Evolutionary conservation across 1,140 invertebrate genomes (phyloP), one percentile per base, ranked within the genome.

Genomic region (Lasioglossum albipes): DNA sequence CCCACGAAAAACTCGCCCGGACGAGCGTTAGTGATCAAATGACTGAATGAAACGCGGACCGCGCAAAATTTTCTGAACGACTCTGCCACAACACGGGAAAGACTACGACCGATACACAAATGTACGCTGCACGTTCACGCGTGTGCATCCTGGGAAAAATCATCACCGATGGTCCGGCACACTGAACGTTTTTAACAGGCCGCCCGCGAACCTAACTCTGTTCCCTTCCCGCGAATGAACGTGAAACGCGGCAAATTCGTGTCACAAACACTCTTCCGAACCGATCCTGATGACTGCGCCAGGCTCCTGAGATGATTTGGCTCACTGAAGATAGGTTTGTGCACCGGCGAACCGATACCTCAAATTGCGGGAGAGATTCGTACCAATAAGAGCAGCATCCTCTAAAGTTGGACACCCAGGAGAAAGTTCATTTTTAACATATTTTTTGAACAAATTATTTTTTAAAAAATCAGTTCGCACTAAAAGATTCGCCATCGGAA

Each of bases 1-100:
- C 18, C 12, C 52, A 57, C 45, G 22, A n/a, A 67, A 83, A 81
- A 82, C 83, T 52, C 79, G 79, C 74, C 62, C 74, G 54, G 67
- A 89, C 80, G 82, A 87, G 83, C 86, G 84, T 85, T 87, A 83
- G 62, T 41, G 65, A 54, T 45, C 36, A 36, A 12, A 54, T 52
- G 27, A 9, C 65, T 69, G 71, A 72, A 83, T 83, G 62, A 74
- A 41, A 65, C 27, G 13, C 62, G 31, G 20, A 31, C 49, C 65
- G 27, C 54, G 7, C 62, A 83, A 85, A 86, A 86, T 83, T 70
- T 49, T 57, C 54, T 41, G 27, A 52, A 27, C 73, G 16, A 69
- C 49, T 10, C 49, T 10, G n/a, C 2, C 68, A 9, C 22, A n/a
- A 10, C 41, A 54, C 36, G n/a, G 18, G 31, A 20, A 41, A 27